phyloP scores from a whole-genome alignment of 1,140 invertebrate species.

The Brachionus plicatilis region DNA sequence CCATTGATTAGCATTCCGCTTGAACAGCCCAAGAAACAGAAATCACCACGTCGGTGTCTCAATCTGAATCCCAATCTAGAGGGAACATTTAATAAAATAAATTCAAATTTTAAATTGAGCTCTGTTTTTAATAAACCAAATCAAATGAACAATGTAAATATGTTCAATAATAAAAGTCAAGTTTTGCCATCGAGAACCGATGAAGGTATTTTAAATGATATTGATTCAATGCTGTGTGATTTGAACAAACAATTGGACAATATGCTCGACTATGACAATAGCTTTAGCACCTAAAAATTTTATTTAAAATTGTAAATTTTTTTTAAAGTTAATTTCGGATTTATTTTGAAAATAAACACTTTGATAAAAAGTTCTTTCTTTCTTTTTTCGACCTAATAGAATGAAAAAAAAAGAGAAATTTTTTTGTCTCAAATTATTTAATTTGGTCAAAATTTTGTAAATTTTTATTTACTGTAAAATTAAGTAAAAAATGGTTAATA shows the following conservation, averaged over 20 bases:
- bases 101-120: slow-evolving; percentile 13
- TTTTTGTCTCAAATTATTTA: too few species aligned
- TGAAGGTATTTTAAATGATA: slow-evolving; percentile 37
- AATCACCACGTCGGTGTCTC: background rate
- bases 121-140: slow-evolving; percentile 10
- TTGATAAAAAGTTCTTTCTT: background rate
- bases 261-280: slow-evolving; percentile 39
- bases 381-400: too few species aligned
- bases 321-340: background rate
- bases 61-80: background rate
- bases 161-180: background rate
- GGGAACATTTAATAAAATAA: slow-evolving; percentile 4
- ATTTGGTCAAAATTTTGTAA: too few species aligned
- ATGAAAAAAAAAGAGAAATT: too few species aligned
- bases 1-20: background rate
- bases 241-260: slow-evolving; percentile 31
- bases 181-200: background rate
- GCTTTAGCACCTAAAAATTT: background rate
- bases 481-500: too few species aligned
- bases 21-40: background rate
- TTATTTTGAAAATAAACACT: background rate
- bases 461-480: too few species aligned
- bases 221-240: slow-evolving; percentile 39
- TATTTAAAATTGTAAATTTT: slow-evolving; percentile 14
- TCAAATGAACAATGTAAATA: background rate